Evolutionary conservation across 2,797 vertebrate species (phyloP), one percentile per base, ranked within the genome.

Genomic region (Coendou prehensilis): DNA sequence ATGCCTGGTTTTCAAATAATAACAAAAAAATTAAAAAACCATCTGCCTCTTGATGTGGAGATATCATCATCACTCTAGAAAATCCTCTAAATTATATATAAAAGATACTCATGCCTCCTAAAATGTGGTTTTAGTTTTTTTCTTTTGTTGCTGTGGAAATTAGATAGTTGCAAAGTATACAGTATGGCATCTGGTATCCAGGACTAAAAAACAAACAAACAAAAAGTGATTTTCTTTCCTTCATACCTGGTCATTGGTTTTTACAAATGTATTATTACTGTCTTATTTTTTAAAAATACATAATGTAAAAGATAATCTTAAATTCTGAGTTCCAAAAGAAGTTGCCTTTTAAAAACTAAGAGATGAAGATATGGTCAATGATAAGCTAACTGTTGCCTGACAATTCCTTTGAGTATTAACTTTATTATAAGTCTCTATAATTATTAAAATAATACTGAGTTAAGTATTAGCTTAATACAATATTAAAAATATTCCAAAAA

Each of bases 401-500:
- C 15, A 76, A 9, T 79, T 71, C n/a, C 64, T 13, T 79, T 73
- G 93, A 69, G 20, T 57, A 87, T 20, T 52, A 96, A 96, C 22
- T 15, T 92, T 91, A 80, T 17, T 75, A 5, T 67, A 89, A 78
- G 47, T 81, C 54, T 28, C 9, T 54, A n/a, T 67, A 86, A 63
- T 9, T 76, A 92, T 23, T 82, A 91, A 96, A 94, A 79, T 80
- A 89, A 83, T 75, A 76, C 52, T 4, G 64, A 87, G n/a, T 91
- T 78, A 87, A 93, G 83, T 33, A 87, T 47, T 15, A 93, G 11
- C n/a, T 89, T 81, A 71, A 85, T 28, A 41, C 84, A 89, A 90
- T 82, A 89, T 47, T 54, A 47, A 30, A 89, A 93, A 83, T 92
- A 84, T 76, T 95, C 64, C 57, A 57, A 84, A 87, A 94, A 97